phyloP scores from a whole-genome alignment of 1,140 invertebrate species.

The Panulirus ornatus region DNA sequence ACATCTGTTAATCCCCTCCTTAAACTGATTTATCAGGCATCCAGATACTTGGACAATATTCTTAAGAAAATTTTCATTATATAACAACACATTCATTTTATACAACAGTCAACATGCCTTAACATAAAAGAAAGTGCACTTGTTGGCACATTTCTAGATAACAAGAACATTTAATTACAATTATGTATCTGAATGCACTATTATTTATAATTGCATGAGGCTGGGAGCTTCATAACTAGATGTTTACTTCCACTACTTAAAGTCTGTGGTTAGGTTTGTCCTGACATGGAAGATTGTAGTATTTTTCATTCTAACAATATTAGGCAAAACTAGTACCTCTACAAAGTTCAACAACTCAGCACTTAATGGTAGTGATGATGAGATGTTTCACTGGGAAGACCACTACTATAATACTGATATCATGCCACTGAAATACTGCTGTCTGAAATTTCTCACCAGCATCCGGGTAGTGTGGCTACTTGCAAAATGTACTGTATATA shows the following conservation, averaged over 20 bases:
- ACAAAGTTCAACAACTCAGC: background rate
- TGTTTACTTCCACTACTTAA: background rate
- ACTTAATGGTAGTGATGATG: background rate
- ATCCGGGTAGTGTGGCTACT: background rate
- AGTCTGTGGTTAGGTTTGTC: background rate
- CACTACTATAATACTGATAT: conserved; percentile 62
- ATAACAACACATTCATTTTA: background rate
- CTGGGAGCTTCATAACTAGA: background rate
- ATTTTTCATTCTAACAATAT: background rate
- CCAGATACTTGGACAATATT: background rate
- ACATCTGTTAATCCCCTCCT: background rate
- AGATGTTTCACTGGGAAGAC: conserved; percentile 44
- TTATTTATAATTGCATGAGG: background rate
- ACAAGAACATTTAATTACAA: background rate
- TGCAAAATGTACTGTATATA: background rate
- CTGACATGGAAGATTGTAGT: background rate
- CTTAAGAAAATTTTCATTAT: background rate
- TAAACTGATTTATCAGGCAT: background rate
- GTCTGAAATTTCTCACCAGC: background rate
- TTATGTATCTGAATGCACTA: background rate
- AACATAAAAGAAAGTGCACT: background rate
- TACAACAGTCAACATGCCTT: background rate
- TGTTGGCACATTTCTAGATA: conserved; percentile 37
- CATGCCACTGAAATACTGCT: conserved; percentile 39
- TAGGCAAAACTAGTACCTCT: background rate